Evolutionary conservation across 2,888 invertebrate species (phyloP).

Genomic region (Auanema sp.): DNA sequence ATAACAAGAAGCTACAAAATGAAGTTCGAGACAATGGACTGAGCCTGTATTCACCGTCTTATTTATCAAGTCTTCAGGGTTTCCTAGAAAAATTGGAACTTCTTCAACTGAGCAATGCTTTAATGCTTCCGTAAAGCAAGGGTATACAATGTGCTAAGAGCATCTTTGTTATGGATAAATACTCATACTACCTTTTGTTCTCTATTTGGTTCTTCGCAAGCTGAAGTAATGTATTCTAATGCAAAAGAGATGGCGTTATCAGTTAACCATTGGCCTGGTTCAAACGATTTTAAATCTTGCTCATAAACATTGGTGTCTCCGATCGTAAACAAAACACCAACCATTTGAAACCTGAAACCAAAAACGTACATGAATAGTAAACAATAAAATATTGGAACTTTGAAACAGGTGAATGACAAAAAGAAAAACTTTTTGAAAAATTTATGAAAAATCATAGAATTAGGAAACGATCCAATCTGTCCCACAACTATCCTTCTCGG

Average conservation of each 20-base stretch:
- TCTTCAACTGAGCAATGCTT: too few species aligned
- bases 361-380: not conserved
- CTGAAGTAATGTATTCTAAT: constrained; percentile 24
- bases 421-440: not conserved
- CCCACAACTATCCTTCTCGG: constrained; percentile 17
- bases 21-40: too few species aligned
- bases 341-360: not conserved
- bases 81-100: too few species aligned
- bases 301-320: constrained; percentile 4
- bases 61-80: too few species aligned
- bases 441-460: constrained; percentile 5
- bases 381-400: not conserved
- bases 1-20: constrained; percentile 35
- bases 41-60: too few species aligned
- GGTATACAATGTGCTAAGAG: too few species aligned
- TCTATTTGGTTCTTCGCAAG: not conserved
- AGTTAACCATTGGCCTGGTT: constrained; percentile 38
- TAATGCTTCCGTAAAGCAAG: too few species aligned
- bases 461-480: constrained; percentile 16
- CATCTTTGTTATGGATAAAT: too few species aligned
- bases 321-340: too few species aligned
- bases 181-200: not conserved
- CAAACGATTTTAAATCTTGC: constrained; percentile 23
- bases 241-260: constrained; percentile 43
- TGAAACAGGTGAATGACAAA: not conserved